These are phyloP conservation scores for Epinotia bilunana DNA, from an alignment of 2,888 invertebrate species.

Conservation along the genomic window DNA sequence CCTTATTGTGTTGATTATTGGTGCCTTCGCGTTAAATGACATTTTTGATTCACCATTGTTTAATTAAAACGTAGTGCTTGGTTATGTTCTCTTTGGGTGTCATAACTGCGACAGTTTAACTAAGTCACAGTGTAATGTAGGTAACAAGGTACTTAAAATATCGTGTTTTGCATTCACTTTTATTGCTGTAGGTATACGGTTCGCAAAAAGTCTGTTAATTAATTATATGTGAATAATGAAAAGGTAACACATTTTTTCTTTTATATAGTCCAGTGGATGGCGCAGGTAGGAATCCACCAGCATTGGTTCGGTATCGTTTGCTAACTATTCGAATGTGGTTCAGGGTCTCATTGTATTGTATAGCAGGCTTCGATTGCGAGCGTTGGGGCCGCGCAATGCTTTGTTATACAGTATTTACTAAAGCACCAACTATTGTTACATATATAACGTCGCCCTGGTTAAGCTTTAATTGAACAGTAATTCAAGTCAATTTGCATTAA, in stretches of 20 bases:
- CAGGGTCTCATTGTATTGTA: slow-evolving; percentile 63
- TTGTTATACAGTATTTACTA: slow-evolving; percentile 50
- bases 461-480: slow-evolving; percentile 37
- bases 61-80: too few species aligned
- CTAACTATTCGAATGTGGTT: slow-evolving; percentile 61
- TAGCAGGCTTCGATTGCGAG: slow-evolving; percentile 55
- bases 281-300: slow-evolving; percentile 21
- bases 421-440: slow-evolving; percentile 49
- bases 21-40: too few species aligned
- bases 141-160: too few species aligned
- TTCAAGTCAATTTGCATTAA: slow-evolving; percentile 22
- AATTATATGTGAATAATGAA: too few species aligned
- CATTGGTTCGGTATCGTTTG: slow-evolving; percentile 40
- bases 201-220: too few species aligned
- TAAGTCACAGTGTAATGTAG: too few species aligned
- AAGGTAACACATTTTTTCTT: background rate
- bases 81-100: too few species aligned
- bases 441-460: slow-evolving; percentile 49
- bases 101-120: too few species aligned
- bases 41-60: too few species aligned
- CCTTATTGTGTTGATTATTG: too few species aligned
- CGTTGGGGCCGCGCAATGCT: slow-evolving; percentile 55
- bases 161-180: too few species aligned
- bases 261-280: background rate
- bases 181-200: too few species aligned